These are phyloP conservation scores for Bubo scandiacus DNA, from an alignment of 2,113 vertebrate species.

Conservation along the genomic window DNA sequence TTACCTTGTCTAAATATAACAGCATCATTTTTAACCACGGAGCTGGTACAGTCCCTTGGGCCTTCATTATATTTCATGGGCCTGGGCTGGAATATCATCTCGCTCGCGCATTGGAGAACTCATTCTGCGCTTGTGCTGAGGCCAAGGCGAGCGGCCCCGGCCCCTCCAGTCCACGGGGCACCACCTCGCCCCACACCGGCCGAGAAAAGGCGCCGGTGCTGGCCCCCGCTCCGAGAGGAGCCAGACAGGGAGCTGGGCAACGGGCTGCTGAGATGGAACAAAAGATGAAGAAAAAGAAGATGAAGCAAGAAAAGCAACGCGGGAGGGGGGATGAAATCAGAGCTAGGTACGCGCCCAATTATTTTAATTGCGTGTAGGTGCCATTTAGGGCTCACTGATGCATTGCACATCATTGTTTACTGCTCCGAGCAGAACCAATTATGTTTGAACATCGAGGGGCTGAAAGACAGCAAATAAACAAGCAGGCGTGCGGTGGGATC, in stretches of 20 bases:
- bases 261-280: neutral
- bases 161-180: neutral
- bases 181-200: accelerated
- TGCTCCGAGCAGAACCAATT: conserved; percentile 57
- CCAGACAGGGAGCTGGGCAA: accelerated
- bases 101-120: neutral
- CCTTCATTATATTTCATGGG: conserved; percentile 65
- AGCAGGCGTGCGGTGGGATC: neutral
- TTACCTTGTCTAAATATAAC: conserved; percentile 72
- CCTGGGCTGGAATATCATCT: neutral
- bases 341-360: conserved; percentile 1
- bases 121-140: neutral
- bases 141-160: neutral
- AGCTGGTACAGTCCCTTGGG: conserved; percentile 33
- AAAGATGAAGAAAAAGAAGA: neutral
- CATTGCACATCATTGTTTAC: conserved; percentile 24
- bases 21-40: conserved; percentile 58
- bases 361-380: conserved; percentile 52
- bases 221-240: neutral
- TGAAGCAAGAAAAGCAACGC: accelerated
- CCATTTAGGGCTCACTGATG: conserved; percentile 1
- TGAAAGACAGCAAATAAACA: conserved; percentile 20
- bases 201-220: accelerated
- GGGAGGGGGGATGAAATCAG: neutral
- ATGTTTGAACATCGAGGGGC: conserved; percentile 44